Conservation (phyloP, 35 echinoderm and acorn worm genomes). For the Heliocidaris erythrogramma region DNA sequence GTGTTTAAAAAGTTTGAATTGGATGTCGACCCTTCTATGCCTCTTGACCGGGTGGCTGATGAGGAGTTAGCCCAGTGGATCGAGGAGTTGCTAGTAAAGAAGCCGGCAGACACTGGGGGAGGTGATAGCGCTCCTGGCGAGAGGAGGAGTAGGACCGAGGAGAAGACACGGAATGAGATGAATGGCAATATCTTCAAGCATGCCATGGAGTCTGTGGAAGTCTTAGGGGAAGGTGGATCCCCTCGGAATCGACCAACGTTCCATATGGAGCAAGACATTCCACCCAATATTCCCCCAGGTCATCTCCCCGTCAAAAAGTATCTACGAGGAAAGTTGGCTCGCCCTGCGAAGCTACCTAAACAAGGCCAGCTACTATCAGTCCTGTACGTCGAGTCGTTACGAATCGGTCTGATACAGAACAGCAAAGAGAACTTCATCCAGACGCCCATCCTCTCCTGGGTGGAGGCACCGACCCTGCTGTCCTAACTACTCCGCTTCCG, state of each 20-base stretch:
- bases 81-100: background rate
- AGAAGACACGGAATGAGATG: background rate
- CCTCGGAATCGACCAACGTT: background rate
- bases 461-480: background rate
- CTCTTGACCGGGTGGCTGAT: background rate
- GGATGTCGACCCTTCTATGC: background rate
- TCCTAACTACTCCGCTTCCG: background rate
- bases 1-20: background rate
- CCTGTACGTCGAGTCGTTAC: background rate
- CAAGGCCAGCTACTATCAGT: background rate
- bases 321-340: background rate
- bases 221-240: slow-evolving; percentile 4
- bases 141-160: background rate
- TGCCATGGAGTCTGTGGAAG: background rate
- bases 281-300: background rate
- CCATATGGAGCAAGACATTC: background rate
- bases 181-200: background rate
- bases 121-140: background rate
- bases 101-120: background rate
- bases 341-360: too few species aligned
- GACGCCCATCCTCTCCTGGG: background rate
- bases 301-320: background rate
- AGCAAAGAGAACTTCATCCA: background rate
- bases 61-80: slow-evolving; percentile 4
- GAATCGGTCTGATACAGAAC: background rate